phyloP scores from a whole-genome alignment of 2,113 vertebrate genomes.

The Archilochus colubris region DNA sequence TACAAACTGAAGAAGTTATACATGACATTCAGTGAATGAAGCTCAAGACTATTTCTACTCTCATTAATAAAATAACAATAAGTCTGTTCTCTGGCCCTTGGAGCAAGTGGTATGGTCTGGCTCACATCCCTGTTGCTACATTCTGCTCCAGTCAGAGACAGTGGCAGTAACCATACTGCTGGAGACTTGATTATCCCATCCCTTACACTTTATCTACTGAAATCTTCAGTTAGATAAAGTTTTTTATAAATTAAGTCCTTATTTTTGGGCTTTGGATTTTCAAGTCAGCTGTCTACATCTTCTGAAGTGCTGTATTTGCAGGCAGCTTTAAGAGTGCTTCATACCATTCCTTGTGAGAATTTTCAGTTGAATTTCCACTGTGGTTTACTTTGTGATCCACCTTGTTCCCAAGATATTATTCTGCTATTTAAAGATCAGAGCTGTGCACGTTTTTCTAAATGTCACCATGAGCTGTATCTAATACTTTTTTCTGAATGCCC shows the following conservation, averaged over 20 bases:
- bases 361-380: neutral
- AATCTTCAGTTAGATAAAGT: neutral
- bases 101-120: neutral
- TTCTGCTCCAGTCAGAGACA: neutral
- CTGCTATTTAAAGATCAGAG: slow-evolving; percentile 12
- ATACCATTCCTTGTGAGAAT: neutral
- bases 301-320: neutral
- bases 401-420: neutral
- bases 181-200: neutral
- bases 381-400: neutral
- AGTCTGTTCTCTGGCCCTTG: neutral
- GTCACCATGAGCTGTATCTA: neutral
- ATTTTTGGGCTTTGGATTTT: neutral
- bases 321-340: neutral
- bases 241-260: neutral
- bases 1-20: neutral
- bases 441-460: neutral
- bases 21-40: neutral
- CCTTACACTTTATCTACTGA: neutral
- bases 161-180: neutral
- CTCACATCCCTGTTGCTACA: neutral
- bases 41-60: neutral
- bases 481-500: neutral
- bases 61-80: neutral
- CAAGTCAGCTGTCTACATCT: neutral